phyloP scores from a whole-genome alignment of 2,797 vertebrate genomes.

The Ataeniobius toweri region DNA sequence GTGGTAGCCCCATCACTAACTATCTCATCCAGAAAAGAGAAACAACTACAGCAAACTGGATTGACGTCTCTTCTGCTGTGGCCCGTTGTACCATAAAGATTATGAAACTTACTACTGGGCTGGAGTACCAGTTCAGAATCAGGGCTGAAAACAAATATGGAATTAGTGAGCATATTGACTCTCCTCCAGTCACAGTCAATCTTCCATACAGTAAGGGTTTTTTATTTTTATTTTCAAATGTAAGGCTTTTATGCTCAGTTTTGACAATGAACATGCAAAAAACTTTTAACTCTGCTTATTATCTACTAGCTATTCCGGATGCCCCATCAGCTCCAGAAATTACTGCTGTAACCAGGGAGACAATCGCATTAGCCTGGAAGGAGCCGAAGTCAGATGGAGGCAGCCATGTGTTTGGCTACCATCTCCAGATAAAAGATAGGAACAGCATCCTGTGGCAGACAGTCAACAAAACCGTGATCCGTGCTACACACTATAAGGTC shows the following conservation, averaged over 20 bases:
- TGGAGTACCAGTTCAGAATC: constrained; percentile 98
- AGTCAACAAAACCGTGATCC: constrained; percentile 92
- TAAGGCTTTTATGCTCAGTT: not conserved
- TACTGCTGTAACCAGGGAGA: constrained; percentile 89
- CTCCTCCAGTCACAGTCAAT: constrained; percentile 84
- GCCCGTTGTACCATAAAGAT: constrained; percentile 94
- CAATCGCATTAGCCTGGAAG: constrained; percentile 90
- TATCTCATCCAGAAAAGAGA: constrained; percentile 96
- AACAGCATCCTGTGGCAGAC: constrained; percentile 98
- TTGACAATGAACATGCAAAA: constrained; percentile 1
- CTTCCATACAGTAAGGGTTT: constrained; percentile 93
- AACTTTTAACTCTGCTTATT: constrained; percentile 21
- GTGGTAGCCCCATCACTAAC: constrained; percentile 96
- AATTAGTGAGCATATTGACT: constrained; percentile 95
- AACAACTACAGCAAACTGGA: constrained; percentile 93
- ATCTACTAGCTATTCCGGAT: constrained; percentile 86
- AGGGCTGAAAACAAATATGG: constrained; percentile 98
- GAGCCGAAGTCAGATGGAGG: constrained; percentile 95
- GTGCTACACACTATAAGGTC: constrained; percentile 94
- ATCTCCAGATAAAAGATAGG: constrained; percentile 97
- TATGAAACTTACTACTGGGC: constrained; percentile 90
- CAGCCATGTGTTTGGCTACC: constrained; percentile 90
- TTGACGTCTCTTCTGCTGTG: constrained; percentile 92
- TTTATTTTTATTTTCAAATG: constrained; percentile 3
- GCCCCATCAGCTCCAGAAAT: constrained; percentile 92